Percentiles rank a stretch among this genome's conserved stretches.
Evolutionary conservation across 2,113 vertebrate genomes (phyloP).

Genomic region (Colaptes auratus): DNA sequence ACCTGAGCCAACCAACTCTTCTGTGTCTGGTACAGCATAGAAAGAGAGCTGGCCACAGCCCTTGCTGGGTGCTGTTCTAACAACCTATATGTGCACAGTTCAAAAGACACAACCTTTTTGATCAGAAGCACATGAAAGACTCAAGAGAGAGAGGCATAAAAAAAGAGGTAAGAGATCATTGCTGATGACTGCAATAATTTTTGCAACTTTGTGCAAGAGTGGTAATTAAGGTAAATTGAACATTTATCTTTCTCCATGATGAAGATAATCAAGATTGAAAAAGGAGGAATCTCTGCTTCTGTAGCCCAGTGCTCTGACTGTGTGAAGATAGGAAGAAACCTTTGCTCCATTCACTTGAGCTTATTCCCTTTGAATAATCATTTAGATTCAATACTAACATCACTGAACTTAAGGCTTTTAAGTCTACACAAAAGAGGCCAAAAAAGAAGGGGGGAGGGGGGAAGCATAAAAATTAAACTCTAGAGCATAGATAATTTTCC

Average conservation of each 20-base stretch:
- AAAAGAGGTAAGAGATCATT: not conserved
- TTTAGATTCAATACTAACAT: not conserved
- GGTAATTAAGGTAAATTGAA: conserved; percentile 13
- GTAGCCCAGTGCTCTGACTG: not conserved
- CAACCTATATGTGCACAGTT: not conserved
- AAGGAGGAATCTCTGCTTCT: not conserved
- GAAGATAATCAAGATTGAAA: conserved; percentile 1
- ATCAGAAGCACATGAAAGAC: not conserved
- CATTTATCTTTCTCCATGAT: not conserved
- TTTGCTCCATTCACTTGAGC: not conserved
- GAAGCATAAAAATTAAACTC: not conserved
- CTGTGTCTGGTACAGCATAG: not conserved
- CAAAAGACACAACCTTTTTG: not conserved
- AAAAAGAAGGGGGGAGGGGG: not conserved
- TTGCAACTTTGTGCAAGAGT: not conserved
- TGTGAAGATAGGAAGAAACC: not conserved
- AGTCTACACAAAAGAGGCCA: not conserved
- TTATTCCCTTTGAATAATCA: not conserved
- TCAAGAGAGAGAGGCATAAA: not conserved
- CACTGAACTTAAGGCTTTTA: not conserved
- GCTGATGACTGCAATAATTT: not conserved
- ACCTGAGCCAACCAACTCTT: not conserved
- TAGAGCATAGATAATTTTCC: not conserved
- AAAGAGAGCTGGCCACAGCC: not conserved
- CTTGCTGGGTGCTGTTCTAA: not conserved